A percentile compares a stretch with the other conserved stretches of the same genome.
These are phyloP conservation scores for Phainopepla nitens DNA, from an alignment of 2,113 vertebrate genomes.

Conservation along the genomic window DNA sequence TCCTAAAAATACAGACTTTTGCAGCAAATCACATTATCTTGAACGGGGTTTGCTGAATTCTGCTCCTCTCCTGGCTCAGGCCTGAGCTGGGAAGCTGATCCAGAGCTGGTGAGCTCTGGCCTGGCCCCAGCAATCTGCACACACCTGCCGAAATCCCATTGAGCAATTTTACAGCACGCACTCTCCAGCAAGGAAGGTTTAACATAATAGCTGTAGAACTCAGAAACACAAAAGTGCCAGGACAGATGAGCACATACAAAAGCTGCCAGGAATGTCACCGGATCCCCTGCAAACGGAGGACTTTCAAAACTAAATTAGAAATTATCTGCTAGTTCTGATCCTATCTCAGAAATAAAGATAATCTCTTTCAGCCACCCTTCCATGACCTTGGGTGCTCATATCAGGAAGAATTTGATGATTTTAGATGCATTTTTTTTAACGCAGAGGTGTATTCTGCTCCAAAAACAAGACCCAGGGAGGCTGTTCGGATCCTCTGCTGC, in stretches of 20 bases:
- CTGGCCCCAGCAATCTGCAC: constrained; percentile 20
- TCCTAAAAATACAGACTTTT: not conserved
- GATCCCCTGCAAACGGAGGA: not conserved
- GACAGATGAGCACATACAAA: not conserved
- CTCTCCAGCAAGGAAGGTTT: not conserved
- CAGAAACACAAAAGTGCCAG: not conserved
- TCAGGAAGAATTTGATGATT: not conserved
- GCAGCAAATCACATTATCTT: constrained; percentile 10
- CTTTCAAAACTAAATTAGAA: not conserved
- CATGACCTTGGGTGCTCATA: not conserved
- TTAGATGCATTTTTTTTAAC: not conserved
- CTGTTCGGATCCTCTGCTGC: not conserved
- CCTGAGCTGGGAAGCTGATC: not conserved
- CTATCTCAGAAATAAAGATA: not conserved
- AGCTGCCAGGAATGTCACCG: not conserved
- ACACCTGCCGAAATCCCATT: not conserved
- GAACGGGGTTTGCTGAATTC: not conserved
- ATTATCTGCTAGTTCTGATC: not conserved
- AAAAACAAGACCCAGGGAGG: not conserved
- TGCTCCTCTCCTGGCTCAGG: not conserved
- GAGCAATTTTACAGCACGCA: not conserved
- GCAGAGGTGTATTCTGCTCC: not conserved
- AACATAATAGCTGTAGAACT: fast-evolving
- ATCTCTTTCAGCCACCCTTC: not conserved
- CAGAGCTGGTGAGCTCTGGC: not conserved